Evolutionary conservation across 2,888 invertebrate genomes (phyloP).

Genomic region (Drosophila acutilabella): DNA sequence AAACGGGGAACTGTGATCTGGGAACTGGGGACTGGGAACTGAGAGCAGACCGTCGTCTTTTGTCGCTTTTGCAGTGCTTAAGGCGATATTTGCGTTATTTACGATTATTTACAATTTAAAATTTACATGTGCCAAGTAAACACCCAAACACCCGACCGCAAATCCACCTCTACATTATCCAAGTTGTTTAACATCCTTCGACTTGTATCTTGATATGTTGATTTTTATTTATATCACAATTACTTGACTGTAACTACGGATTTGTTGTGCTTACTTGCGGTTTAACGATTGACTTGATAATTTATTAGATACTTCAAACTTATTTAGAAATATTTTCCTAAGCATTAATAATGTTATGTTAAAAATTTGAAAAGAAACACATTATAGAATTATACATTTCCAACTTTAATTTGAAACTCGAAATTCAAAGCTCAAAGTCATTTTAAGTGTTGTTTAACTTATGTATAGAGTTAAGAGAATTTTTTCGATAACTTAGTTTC

Average conservation of each 20-base stretch:
- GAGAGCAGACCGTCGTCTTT: conserved; percentile 55
- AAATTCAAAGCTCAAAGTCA: too few relatives aligned
- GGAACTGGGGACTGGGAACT: conserved; percentile 10
- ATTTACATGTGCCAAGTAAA: conserved; percentile 70
- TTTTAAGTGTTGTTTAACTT: too few relatives aligned
- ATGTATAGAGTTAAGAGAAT: too few relatives aligned
- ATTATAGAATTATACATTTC: too few relatives aligned
- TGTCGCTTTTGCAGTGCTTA: conserved; percentile 74
- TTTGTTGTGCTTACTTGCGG: conserved; percentile 48
- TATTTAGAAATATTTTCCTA: neutral
- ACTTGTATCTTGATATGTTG: conserved; percentile 77
- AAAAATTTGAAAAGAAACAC: too few relatives aligned
- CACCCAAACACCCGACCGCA: conserved; percentile 24
- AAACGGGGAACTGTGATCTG: conserved; percentile 12
- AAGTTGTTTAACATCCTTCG: conserved; percentile 56
- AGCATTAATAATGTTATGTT: too few relatives aligned
- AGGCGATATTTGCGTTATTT: conserved; percentile 83
- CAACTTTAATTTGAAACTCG: too few relatives aligned
- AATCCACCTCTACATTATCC: neutral
- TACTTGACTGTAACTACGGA: conserved; percentile 55
- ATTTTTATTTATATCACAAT: conserved; percentile 75
- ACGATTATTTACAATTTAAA: conserved; percentile 83
- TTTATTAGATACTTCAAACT: neutral
- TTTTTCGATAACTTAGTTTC: too few relatives aligned
- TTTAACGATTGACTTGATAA: conserved; percentile 25